Base-by-base conservation (phyloP, 2,888 invertebrate species). In the Ophioninae sp. region DNA sequence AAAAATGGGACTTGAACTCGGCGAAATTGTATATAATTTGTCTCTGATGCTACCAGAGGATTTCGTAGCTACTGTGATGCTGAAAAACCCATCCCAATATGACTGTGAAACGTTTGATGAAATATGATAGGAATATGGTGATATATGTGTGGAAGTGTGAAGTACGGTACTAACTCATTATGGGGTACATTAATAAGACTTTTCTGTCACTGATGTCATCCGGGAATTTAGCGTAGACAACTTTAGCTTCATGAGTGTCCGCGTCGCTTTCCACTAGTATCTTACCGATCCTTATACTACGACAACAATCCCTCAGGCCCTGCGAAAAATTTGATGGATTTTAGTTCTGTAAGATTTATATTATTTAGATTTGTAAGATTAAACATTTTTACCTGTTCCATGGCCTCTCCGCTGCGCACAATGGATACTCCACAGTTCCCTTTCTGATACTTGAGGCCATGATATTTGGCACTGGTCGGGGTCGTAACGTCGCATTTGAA, bases 401-500 rank as follows among this genome's bases (percentile, higher is more conserved):
- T 99, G n/a, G 98, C 98, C 91, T 99, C 98, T 56, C 97, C 97
- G 41, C 97, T 97, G 79, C 97, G 95, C 65, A 99, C 98, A 90
- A 99, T 98, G 82, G 99, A 98, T 8, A 99, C 99, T 2, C 99
- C 99, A 93, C 99, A 99, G 93, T 99, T 99, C 30, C 99, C 99
- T 51, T 98, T 98, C 78, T 98, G 97, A 94, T 99, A 99, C 90
- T 97, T 97, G 0, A 99, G 94, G 0, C 99, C 99, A 90, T 98
- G 95, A 91, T 99, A 99, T 59, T 95, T 94, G 10, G 97, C 97
- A 73, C 97, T 97, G 0, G 99, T 99, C 0, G 99, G 99, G 1
- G 99, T 99, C 30, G 96, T 96, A 3, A 99, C 97, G 87, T 96
- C 95, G 91, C 97, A 97, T 93, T 97, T 96, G 0, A 97, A 96